Evolutionary conservation across 2,797 vertebrate genomes (phyloP), one percentile per base, ranked within the genome.

Genomic region (Cuculus canorus): DNA sequence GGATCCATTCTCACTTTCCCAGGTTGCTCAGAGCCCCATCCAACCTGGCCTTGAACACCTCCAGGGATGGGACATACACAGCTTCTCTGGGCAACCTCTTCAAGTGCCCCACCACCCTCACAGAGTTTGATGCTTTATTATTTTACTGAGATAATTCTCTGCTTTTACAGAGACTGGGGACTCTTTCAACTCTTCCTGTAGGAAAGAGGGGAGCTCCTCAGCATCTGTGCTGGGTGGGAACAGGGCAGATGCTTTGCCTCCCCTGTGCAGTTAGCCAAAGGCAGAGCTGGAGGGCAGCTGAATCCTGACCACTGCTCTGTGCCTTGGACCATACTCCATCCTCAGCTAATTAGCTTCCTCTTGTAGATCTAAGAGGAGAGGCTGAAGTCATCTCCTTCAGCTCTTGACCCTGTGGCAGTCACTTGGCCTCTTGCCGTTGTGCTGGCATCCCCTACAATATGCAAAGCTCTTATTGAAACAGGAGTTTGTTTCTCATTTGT

Each of bases 371-470:
- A 12, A 45, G 0, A 35, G 86, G 61, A 50, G 61, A 25, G 61
- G 85, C 72, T 90, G 82, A 85, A 93, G 61, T 82, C 57, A 83
- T 52, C 59, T 84, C 73, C 5, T 1, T 28, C 69, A n/a, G 35
- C 27, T 68, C 59, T 50, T 76, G 81, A 50, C 56, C 86, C 63
- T 5, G 4, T 16, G 69, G 53, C 41, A 41, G 60, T 61, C 82
- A 12, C 45, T 88, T 75, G 91, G 41, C 77, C 80, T 82, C 77
- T 24, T 72, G 65, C 82, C 54, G 79, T 56, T 50, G 37, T 52
- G 28, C 47, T 83, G 54, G 17, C 0, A 0, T 73, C 71, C 71
- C 47, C 39, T 75, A 45, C 5, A 1, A 47, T 0, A 3, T 33
- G 76, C 52, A 17, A 3, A 10, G 86, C 48, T 82, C 39, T 1